Evolutionary conservation across 1,140 invertebrate genomes (phyloP), one percentile per base, ranked within the genome.

Genomic region (Heliconius nattereri): DNA sequence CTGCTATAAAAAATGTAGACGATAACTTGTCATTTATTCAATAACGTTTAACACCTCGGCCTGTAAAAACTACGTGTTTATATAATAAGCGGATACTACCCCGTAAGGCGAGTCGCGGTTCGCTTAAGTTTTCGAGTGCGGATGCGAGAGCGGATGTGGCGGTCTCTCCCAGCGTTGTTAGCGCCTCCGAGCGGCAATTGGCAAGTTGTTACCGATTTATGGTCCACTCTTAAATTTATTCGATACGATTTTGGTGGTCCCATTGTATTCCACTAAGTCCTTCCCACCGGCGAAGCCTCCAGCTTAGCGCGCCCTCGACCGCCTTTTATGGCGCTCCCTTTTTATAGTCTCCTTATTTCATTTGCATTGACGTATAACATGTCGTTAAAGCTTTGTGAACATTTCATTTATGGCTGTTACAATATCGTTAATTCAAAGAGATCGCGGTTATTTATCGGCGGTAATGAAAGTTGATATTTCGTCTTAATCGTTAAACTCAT

Each of bases 151-250:
- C 91, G 91, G 92, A 94, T 93, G 87, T 92, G 86, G 78, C 86
- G 82, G 85, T 90, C 89, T 86, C 86, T 88, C 87, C 84, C 79
- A 81, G 83, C 82, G 86, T 85, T 85, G 88, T 94, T 94, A 90
- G 89, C 92, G 92, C 92, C 92, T 92, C 92, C 90, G 91, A 91
- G 88, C 84, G 90, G 88, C 91, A 92, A 94, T 93, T 93, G 91
- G 92, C 92, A 81, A 90, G 91, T 91, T 89, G 89, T 94, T 91
- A 92, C 90, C 89, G 90, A 92, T 94, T 94, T 93, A 94, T 84
- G 86, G 86, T 87, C 90, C 90, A 92, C 91, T 94, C 92, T 91
- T 90, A 92, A 92, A 81, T 91, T 92, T 90, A 91, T 92, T 88
- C 90, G 85, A 86, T 83, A 84, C 91, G 82, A 89, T 92, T 92